Evolutionary conservation across 2,113 vertebrate genomes (phyloP).

Genomic region (Orycteropus afer): DNA sequence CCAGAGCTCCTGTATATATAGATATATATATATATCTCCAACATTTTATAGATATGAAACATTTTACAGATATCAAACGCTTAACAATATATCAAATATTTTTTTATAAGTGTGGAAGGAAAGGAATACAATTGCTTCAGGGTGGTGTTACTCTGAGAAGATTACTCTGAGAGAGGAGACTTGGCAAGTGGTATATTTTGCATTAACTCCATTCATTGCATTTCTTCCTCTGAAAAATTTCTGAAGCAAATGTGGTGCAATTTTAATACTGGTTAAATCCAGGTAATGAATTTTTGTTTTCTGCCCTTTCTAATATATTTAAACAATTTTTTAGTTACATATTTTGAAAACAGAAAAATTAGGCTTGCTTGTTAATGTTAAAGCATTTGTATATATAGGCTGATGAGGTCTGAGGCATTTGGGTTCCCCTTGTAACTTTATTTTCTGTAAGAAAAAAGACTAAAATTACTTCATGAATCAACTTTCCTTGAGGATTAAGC

Average conservation of each 20-base stretch:
- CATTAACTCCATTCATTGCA: not conserved
- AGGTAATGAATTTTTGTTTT: not conserved
- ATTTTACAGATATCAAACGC: constrained; percentile 45
- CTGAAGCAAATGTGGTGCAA: not conserved
- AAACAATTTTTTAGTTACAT: not conserved
- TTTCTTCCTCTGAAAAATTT: not conserved
- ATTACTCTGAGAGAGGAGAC: not conserved
- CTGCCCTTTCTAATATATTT: not conserved
- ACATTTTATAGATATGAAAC: too few species aligned
- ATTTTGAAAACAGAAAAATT: not conserved
- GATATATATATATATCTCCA: too few species aligned
- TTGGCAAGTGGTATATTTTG: too few species aligned
- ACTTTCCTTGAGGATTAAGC: constrained; percentile 16
- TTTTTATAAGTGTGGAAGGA: not conserved
- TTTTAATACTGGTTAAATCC: not conserved
- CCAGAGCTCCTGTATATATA: too few species aligned
- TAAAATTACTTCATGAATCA: not conserved
- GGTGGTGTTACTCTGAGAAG: not conserved
- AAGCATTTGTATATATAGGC: not conserved
- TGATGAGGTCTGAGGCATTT: not conserved
- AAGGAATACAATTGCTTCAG: not conserved
- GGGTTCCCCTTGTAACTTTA: not conserved
- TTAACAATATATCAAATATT: constrained; percentile 26
- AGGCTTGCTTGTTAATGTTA: not conserved
- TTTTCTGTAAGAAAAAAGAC: not conserved